These are phyloP conservation scores for Drosophila navojoa DNA, from an alignment of 1,140 invertebrate genomes.

Conservation along the genomic window DNA sequence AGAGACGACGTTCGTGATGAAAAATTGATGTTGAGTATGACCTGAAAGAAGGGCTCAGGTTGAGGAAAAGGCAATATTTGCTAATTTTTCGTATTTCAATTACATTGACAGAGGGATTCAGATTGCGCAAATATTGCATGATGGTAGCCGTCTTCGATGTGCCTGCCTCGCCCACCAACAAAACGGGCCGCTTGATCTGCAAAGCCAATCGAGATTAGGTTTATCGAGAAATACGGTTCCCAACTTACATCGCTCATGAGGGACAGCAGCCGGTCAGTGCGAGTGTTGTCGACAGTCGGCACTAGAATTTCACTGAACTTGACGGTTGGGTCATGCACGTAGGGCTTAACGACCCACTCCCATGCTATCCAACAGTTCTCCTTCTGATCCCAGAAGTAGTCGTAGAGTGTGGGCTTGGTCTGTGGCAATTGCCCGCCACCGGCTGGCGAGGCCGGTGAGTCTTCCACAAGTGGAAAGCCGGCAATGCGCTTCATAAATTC, in stretches of 20 bases:
- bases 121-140: conserved; percentile 89
- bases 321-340: conserved; percentile 88
- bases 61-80: no score
- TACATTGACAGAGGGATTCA: conserved; percentile 89
- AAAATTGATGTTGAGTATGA: conserved; percentile 93
- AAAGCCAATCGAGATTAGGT: neutral
- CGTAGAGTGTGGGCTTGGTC: conserved; percentile 88
- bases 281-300: conserved; percentile 93
- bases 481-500: conserved; percentile 90
- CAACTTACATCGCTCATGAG: conserved; percentile 89
- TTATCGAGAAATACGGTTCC: neutral
- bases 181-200: conserved; percentile 89
- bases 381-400: conserved; percentile 91
- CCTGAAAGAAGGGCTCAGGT: conserved; percentile 79
- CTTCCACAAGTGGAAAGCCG: conserved; percentile 88
- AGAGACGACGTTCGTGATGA: conserved; percentile 94
- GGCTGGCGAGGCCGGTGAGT: conserved; percentile 87
- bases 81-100: conserved; percentile 65
- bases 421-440: conserved; percentile 87
- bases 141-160: conserved; percentile 96
- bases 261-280: conserved; percentile 90
- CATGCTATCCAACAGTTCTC: conserved; percentile 92
- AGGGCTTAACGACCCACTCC: conserved; percentile 90
- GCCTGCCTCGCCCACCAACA: conserved; percentile 94
- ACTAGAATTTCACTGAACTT: conserved; percentile 94